Evolutionary conservation across 2,888 invertebrate genomes (phyloP), one percentile per base, ranked within the genome.

Genomic region (Melinaea marsaeus): DNA sequence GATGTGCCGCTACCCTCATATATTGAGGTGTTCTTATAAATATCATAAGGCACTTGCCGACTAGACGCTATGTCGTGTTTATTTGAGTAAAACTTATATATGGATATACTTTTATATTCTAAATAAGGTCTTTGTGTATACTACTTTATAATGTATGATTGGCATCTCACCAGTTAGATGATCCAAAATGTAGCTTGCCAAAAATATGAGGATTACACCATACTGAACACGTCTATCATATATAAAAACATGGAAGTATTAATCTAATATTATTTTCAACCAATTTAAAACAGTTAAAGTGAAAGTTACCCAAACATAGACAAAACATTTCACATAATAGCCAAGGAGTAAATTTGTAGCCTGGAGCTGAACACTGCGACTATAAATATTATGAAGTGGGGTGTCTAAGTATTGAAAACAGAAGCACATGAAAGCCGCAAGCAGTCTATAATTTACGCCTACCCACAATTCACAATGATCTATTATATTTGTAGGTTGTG

Each of bases 341-440:
- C 32, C 32, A 9, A 51, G 6, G 22, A 32, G 51, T 32, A 51
- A 51, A 46, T 47, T 45, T n/a, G 34, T 47, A 34, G 46, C 33
- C 51, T 37, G 13, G 32, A 37, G 7, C 35, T 13, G 37, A 59
- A 54, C 46, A 37, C 55, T 47, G 55, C 37, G 51, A 57, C 46
- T 51, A 65, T 57, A 51, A 60, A 60, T 58, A 60, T 62, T 58
- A 60, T 56, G 55, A 58, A 64, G 60, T 61, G 60, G 56, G 57
- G 55, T 57, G 64, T 13, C 66, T 59, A 58, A 61, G 58, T 62
- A 37, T 57, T 55, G 55, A 60, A 45, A 60, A 66, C 62, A 62
- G 62, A 62, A 60, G 65, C 62, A 60, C 66, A 66, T 64, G 68
- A 66, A 60, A 66, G 62, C 68, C 68, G 13, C 60, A 57, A 64